Evolutionary conservation across 35 echinoderm and acorn worm genomes (phyloP).

Genomic region (Apostichopus californicus): DNA sequence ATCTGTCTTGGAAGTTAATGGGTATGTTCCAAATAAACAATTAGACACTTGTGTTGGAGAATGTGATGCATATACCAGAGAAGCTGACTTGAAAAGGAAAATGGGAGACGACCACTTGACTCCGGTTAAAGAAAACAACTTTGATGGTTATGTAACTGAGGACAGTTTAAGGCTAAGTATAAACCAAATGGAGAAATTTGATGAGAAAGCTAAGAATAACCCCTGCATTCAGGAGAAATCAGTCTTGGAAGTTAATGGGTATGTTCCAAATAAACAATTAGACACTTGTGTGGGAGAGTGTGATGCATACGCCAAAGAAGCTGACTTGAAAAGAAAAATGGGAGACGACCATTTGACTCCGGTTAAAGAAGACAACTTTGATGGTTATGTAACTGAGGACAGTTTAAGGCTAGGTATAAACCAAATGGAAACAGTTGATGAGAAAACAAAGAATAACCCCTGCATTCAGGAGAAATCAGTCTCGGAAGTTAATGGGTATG

Average conservation of each 20-base stretch:
- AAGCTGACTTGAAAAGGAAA: too few relatives aligned
- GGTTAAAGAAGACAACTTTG: neutral
- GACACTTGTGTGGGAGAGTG: neutral
- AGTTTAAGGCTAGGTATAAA: neutral
- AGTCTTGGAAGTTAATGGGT: neutral
- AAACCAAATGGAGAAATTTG: neutral
- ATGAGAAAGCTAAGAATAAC: too few relatives aligned
- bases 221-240: too few relatives aligned
- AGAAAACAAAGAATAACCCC: neutral
- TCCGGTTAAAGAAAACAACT: too few relatives aligned
- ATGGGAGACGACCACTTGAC: too few relatives aligned
- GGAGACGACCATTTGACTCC: neutral
- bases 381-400: neutral
- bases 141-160: too few relatives aligned
- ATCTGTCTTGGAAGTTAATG: too few relatives aligned
- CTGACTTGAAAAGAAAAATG: neutral
- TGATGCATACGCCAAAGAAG: neutral
- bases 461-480: neutral
- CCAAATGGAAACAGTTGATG: neutral
- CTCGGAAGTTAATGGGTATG: neutral
- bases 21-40: too few relatives aligned
- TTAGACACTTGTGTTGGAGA: neutral
- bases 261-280: neutral
- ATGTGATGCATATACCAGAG: neutral
- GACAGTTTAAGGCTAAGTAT: too few relatives aligned